These are phyloP conservation scores for Tortricodes alternella DNA, from an alignment of 2,888 invertebrate genomes.

Conservation along the genomic window DNA sequence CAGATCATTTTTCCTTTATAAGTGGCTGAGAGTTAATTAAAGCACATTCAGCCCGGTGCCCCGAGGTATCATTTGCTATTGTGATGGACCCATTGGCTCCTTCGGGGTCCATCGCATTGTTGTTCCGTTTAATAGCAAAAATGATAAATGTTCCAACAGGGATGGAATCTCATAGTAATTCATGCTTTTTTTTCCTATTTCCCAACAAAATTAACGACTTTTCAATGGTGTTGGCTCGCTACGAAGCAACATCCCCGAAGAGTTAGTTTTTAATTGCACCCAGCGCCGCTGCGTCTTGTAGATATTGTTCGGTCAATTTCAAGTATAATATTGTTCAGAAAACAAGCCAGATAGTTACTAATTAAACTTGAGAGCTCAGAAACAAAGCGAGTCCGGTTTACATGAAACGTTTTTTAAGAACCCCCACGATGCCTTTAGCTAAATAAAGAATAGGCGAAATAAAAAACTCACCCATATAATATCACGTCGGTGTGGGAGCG, in stretches of 20 bases:
- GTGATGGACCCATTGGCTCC: constrained; percentile 75
- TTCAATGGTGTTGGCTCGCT: constrained; percentile 15
- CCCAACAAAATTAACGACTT: constrained; percentile 23
- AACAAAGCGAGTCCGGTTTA: constrained; percentile 56
- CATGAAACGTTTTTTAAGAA: constrained; percentile 64
- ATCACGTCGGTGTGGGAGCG: constrained; percentile 65
- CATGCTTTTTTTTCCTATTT: constrained; percentile 29
- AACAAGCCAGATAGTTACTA: constrained; percentile 69
- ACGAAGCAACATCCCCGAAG: neutral
- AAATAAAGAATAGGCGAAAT: constrained; percentile 48
- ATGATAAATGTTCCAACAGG: constrained; percentile 77
- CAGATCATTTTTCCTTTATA: constrained; percentile 67
- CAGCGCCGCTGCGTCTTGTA: constrained; percentile 5
- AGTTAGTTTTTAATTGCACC: constrained; percentile 16
- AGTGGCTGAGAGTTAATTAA: constrained; percentile 78
- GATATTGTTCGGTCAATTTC: constrained; percentile 23
- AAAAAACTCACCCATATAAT: constrained; percentile 64
- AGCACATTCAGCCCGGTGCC: constrained; percentile 70
- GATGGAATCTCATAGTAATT: constrained; percentile 56
- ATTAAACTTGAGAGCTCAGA: constrained; percentile 71
- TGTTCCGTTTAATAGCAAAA: constrained; percentile 77
- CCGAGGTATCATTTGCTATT: constrained; percentile 80
- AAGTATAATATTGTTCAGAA: constrained; percentile 40
- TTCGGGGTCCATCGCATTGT: constrained; percentile 73
- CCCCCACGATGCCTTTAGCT: constrained; percentile 67